Percentiles rank a stretch among this genome's conserved stretches.
These are phyloP conservation scores for Bugula neritina DNA, from an alignment of 2,888 invertebrate species.

Conservation along the genomic window DNA sequence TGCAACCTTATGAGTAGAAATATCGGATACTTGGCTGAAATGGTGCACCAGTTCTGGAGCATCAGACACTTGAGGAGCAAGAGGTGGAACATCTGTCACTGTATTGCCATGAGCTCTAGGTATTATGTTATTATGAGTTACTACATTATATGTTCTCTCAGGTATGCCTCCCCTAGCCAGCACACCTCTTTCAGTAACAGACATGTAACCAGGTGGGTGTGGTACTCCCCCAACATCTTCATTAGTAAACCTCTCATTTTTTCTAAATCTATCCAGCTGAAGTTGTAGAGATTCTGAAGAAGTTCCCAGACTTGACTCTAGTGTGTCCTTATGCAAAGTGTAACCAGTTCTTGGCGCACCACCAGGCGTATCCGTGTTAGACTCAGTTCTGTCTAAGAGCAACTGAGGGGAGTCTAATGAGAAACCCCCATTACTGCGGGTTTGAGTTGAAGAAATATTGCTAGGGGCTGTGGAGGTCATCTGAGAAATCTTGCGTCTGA, in stretches of 20 bases:
- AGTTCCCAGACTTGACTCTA: not conserved
- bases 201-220: constrained; percentile 7
- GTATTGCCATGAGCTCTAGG: no score
- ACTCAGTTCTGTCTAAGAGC: no score
- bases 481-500: not conserved
- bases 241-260: not conserved
- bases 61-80: no score
- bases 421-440: not conserved
- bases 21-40: no score
- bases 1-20: no score
- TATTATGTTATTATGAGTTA: no score
- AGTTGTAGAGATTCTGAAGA: no score
- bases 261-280: no score
- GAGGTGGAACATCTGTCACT: no score
- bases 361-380: not conserved
- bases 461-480: constrained; percentile 2
- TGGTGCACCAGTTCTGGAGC: no score
- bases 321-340: not conserved
- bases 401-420: not conserved
- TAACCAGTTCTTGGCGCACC: not conserved
- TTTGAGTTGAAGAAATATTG: not conserved
- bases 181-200: not conserved
- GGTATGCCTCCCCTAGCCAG: not conserved
- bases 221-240: not conserved
- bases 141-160: no score